These are phyloP conservation scores for Drosophila longiperda DNA, from an alignment of 2,888 invertebrate species.

Conservation along the genomic window DNA sequence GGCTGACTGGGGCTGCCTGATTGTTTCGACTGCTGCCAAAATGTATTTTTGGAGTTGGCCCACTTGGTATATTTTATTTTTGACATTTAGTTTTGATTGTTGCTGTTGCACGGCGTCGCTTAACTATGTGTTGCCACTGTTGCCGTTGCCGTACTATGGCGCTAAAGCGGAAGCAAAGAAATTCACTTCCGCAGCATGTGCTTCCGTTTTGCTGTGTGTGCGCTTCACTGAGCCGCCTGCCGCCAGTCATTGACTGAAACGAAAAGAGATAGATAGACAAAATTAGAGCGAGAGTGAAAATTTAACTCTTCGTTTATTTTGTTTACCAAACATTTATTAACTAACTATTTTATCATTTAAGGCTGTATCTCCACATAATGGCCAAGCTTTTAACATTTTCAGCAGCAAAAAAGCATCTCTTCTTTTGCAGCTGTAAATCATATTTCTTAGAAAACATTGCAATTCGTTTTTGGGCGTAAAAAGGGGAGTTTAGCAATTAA, in stretches of 20 bases:
- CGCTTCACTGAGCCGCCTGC: constrained; percentile 50
- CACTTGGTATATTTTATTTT: constrained; percentile 52
- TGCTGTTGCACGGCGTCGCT: constrained; percentile 55
- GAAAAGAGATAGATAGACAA: not conserved
- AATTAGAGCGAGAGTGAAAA: constrained; percentile 3
- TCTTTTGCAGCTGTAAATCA: constrained; percentile 46
- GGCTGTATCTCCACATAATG: constrained; percentile 56
- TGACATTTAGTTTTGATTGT: constrained; percentile 64
- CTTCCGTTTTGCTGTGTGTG: constrained; percentile 67
- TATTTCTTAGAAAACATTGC: constrained; percentile 38
- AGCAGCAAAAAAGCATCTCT: constrained; percentile 26
- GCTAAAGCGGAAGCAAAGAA: constrained; percentile 64
- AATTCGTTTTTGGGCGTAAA: constrained; percentile 21
- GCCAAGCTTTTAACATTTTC: constrained; percentile 36
- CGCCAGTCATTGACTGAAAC: constrained; percentile 1
- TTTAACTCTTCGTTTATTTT: constrained; percentile 19
- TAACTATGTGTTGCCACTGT: constrained; percentile 32
- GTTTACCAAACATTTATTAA: constrained; percentile 33
- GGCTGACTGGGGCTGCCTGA: constrained; percentile 22
- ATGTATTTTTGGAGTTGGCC: constrained; percentile 1
- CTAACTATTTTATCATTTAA: constrained; percentile 33
- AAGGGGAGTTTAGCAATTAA: constrained; percentile 38
- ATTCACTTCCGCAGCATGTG: constrained; percentile 70
- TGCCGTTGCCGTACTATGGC: constrained; percentile 35
- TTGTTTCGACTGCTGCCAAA: constrained; percentile 21